Percentiles rank a stretch among this genome's conserved stretches.
Evolutionary conservation across 2,113 vertebrate genomes (phyloP).

Genomic region (Rhinolophus ferrumequinum): DNA sequence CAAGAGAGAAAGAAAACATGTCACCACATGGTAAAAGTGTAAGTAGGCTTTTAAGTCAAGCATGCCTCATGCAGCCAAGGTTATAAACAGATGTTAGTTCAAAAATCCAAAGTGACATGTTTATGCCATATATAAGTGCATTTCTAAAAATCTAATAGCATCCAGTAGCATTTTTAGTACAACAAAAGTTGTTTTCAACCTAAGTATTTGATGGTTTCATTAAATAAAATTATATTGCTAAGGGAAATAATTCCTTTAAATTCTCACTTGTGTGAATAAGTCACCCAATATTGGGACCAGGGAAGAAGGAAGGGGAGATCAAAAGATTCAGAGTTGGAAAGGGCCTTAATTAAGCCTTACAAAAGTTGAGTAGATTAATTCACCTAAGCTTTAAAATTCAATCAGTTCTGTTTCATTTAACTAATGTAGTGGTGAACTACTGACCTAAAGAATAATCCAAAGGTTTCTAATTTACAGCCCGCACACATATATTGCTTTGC

Average conservation of each 20-base stretch:
- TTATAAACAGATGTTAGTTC: constrained; percentile 72
- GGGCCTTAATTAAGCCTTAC: not conserved
- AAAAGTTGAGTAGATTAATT: not conserved
- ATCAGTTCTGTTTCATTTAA: not conserved
- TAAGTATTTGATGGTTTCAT: not conserved
- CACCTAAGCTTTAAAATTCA: not conserved
- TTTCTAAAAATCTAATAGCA: not conserved
- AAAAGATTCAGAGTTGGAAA: not conserved
- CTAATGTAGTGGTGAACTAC: not conserved
- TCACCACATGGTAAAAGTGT: constrained; percentile 41
- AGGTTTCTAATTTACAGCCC: not conserved
- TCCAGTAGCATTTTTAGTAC: not conserved
- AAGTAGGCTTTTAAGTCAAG: constrained; percentile 48
- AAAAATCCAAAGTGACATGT: constrained; percentile 1
- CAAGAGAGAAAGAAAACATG: constrained; percentile 20
- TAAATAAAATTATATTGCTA: not conserved
- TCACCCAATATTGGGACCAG: not conserved
- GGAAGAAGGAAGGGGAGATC: not conserved
- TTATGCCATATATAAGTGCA: not conserved
- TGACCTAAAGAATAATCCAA: not conserved
- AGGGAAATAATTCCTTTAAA: constrained; percentile 38
- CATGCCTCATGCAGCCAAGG: constrained; percentile 71
- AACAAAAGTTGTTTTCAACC: not conserved
- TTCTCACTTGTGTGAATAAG: not conserved
- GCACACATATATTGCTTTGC: not conserved